Evolutionary conservation across 2,888 invertebrate species (phyloP), one percentile per base, ranked within the genome.

Genomic region (Dendrolimus pini): DNA sequence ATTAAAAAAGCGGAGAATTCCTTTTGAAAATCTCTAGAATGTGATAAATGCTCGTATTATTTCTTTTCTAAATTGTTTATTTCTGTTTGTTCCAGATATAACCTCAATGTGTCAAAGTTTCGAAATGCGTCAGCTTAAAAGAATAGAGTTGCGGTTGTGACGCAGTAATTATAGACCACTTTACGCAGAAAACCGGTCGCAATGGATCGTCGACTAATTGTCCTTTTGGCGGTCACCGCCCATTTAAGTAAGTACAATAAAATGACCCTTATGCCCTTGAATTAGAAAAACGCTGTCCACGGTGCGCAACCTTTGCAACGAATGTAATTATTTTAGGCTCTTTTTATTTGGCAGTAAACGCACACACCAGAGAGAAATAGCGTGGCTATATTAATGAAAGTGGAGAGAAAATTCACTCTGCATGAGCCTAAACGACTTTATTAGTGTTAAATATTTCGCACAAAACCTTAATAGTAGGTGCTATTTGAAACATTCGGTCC

Each of bases 201-300:
- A 69, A 89, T 89, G 89, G 78, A 80, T 69, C 73, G 73, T 62
- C 74, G 78, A 76, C 67, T 83, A 57, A 61, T 82, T 54, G 60
- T 70, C 42, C 57, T 88, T 63, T 65, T 86, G 73, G 84, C 82
- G 71, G 66, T 82, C 57, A 69, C 77, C 75, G 80, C 80, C 70
- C 75, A 79, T 61, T 70, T 86, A 60, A 82, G 89, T 89, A 72
- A 86, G 88, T 83, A 73, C 56, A 54, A 55, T 56, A 55, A 59
- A 54, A 59, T 53, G 47, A 57, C 56, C 54, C 54, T 53, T 53
- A 42, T 58, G 14, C 58, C 52, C 55, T 41, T 41, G 55, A 55
- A 14, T 52, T 52, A 13, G 56, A 47, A 58, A 60, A 58, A 56
- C 30, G 52, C 41, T 54, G 54, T 56, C 52, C 30, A 54, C 54